Base-by-base conservation (phyloP, 2,113 vertebrate genomes). In the Entelurus aequoreus region DNA sequence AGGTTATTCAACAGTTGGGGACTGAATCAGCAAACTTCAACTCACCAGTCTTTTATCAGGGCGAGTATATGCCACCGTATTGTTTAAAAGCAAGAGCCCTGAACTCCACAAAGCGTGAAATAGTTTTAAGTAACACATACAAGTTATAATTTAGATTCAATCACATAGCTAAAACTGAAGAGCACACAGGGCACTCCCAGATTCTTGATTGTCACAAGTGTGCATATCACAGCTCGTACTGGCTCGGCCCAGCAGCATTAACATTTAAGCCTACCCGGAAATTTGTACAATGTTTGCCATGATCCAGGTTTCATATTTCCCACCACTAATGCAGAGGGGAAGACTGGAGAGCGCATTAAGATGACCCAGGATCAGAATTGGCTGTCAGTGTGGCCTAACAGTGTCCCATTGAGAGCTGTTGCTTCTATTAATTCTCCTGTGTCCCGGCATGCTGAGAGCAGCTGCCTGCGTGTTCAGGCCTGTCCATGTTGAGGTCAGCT, bases 351-450 rank as follows among this genome's bases (percentile, higher is more conserved):
- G 78, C 79, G 77, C 60, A 79, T 82, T 78, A 75, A 79, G 77
- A 85, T 83, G 81, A 85, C 81, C 77, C 71, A 48, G 74, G 79
- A 87, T 78, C 82, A 77, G 76, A 72, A 63, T 65, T 72, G 79
- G 72, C 71, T 85, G 73, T 83, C 76, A 76, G 66, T 66, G 74
- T 63, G 76, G 68, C 54, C 74, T 68, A 74, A 79, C 74, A 57
- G 60, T 66, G 76, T 86, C 86, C 79, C 86, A 42, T 73, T 68
- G 78, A 85, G 84, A 82, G 77, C 80, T 74, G 72, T 71, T 80
- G 76, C 73, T 86, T 80, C 87, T 88, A 84, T 88, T 86, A 83
- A 87, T 86, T 84, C 80, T 75, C 72, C 63, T 16, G 51, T 66
- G 66, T 66, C 63, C 64, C 76, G 83, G 80, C 79, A 50, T 36